phyloP scores from a whole-genome alignment of 2,113 vertebrate species.

The Athene cunicularia region DNA sequence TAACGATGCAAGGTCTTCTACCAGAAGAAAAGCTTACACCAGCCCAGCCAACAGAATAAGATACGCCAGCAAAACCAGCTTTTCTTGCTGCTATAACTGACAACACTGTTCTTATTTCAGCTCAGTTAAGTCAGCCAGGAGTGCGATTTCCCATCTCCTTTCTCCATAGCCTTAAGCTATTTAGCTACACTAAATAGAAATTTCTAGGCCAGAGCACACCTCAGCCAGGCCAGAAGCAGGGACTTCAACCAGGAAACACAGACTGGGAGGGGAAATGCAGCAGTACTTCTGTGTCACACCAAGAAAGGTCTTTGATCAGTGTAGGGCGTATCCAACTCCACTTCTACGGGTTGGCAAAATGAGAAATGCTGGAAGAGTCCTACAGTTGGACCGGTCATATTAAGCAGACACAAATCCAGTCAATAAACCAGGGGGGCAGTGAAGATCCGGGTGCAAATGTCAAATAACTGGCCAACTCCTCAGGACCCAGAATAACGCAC shows the following conservation, averaged over 20 bases:
- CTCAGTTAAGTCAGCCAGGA: not conserved
- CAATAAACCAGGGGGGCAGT: not conserved
- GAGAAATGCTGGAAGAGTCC: not conserved
- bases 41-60: not conserved
- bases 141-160: not conserved
- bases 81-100: not conserved
- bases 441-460: not conserved
- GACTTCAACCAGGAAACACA: not conserved
- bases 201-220: not conserved
- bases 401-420: not conserved
- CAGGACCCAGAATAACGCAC: not conserved
- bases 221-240: not conserved
- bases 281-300: not conserved
- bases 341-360: not conserved
- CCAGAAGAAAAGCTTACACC: not conserved
- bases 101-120: not conserved
- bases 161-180: not conserved
- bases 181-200: not conserved
- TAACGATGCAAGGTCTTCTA: slow-evolving; percentile 19
- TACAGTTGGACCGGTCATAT: not conserved
- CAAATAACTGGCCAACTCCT: not conserved
- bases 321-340: not conserved
- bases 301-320: not conserved
- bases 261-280: not conserved
- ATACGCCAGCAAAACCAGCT: not conserved